Conservation (phyloP, 2,113 vertebrate genomes). For the Hyla sarda region DNA sequence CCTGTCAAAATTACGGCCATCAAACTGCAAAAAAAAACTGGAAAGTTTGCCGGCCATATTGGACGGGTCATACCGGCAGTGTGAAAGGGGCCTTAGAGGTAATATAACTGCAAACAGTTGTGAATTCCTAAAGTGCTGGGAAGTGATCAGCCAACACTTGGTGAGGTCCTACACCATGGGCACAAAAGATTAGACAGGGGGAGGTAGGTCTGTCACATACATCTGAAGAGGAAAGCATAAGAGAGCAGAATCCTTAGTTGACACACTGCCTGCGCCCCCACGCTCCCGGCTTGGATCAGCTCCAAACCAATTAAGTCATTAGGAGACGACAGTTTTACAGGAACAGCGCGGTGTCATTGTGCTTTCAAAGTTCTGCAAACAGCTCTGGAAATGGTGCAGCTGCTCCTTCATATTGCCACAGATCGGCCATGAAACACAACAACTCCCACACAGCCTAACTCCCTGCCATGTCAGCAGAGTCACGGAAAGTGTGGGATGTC, state of each 20-base stretch:
- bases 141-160: neutral
- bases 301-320: slow-evolving; percentile 5
- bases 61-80: too few species aligned
- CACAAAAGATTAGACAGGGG: neutral
- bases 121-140: too few species aligned
- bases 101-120: too few species aligned
- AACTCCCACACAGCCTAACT: neutral
- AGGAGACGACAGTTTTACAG: neutral
- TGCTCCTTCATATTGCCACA: neutral
- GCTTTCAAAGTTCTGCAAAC: neutral
- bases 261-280: neutral
- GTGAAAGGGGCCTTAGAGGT: too few species aligned
- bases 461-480: neutral
- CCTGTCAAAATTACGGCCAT: too few species aligned
- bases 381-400: neutral
- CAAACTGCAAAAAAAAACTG: too few species aligned
- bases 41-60: too few species aligned
- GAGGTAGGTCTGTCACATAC: neutral
- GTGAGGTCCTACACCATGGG: neutral
- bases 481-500: neutral
- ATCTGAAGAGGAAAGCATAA: neutral
- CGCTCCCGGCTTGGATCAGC: neutral
- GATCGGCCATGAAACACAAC: neutral
- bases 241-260: neutral
- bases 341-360: neutral